phyloP scores from a whole-genome alignment of 2,113 vertebrate genomes.

The Trichomycterus rosablanca region DNA sequence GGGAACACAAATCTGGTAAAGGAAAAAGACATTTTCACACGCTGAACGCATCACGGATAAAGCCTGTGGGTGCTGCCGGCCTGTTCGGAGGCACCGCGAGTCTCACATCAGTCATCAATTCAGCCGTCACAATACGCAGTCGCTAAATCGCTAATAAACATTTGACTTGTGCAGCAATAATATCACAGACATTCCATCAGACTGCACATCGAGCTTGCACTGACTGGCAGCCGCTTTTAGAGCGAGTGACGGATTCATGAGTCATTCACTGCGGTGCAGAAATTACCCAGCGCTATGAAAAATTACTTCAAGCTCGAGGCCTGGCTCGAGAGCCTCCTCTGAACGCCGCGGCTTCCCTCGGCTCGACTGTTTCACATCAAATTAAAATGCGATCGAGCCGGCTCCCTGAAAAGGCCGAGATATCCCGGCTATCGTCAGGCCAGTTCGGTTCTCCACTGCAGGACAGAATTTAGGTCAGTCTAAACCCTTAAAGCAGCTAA shows the following conservation, averaged over 20 bases:
- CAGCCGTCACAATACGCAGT: no score
- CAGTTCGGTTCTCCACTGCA: slow-evolving; percentile 22
- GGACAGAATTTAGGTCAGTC: slow-evolving; percentile 36
- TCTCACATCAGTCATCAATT: no score
- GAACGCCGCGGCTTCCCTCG: slow-evolving; percentile 11
- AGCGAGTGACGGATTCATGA: slow-evolving; percentile 6
- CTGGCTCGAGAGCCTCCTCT: slow-evolving; percentile 9
- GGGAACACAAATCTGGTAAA: slow-evolving; percentile 81
- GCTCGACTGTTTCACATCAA: slow-evolving; percentile 14
- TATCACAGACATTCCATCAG: no score
- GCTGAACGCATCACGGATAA: no score
- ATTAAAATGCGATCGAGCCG: slow-evolving; percentile 26
- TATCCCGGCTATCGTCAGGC: slow-evolving; percentile 15
- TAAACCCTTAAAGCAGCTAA: slow-evolving; percentile 31
- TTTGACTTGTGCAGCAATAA: no score
- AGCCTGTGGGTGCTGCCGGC: no score
- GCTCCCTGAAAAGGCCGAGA: neutral
- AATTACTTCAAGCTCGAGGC: neutral
- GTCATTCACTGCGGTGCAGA: slow-evolving; percentile 25
- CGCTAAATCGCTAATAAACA: no score
- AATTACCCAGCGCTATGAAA: slow-evolving; percentile 7
- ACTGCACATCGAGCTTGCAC: neutral
- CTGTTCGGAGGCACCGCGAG: no score
- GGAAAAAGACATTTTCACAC: neutral
- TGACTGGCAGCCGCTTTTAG: neutral